A percentile compares a stretch with the other conserved stretches of the same genome.
Conservation (phyloP, 2,113 vertebrate genomes). For the Tachysurus fulvidraco region DNA sequence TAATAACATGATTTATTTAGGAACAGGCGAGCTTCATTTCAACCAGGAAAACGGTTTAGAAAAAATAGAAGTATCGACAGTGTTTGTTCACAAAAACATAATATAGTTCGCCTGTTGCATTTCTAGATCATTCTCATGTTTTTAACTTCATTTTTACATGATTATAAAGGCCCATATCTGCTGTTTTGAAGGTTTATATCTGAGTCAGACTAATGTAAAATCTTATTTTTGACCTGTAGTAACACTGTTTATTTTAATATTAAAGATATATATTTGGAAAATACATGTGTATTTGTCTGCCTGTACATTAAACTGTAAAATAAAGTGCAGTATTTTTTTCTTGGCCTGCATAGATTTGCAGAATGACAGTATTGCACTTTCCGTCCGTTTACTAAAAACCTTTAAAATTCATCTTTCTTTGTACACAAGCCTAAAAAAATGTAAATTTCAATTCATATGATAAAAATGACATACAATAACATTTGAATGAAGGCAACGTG, state of each 20-base stretch:
- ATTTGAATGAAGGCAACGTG: slow-evolving; percentile 73
- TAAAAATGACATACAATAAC: slow-evolving; percentile 54
- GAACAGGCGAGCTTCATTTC: slow-evolving; percentile 76
- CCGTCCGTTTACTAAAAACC: slow-evolving; percentile 48
- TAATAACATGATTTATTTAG: slow-evolving; percentile 49
- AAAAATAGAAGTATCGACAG: slow-evolving; percentile 77
- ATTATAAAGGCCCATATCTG: slow-evolving; percentile 70
- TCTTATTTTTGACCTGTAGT: slow-evolving; percentile 57
- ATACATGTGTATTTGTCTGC: slow-evolving; percentile 74
- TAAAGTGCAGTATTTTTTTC: slow-evolving; percentile 77
- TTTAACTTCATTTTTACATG: slow-evolving; percentile 54
- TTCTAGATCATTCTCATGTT: slow-evolving; percentile 59
- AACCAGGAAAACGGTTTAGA: slow-evolving; percentile 77
- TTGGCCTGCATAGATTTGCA: slow-evolving; percentile 82
- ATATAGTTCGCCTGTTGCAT: slow-evolving; percentile 68
- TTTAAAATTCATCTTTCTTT: slow-evolving; percentile 49
- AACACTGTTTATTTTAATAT: slow-evolving; percentile 70
- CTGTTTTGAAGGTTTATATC: slow-evolving; percentile 61
- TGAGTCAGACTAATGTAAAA: slow-evolving; percentile 64
- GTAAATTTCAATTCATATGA: neutral
- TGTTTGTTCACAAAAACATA: slow-evolving; percentile 71
- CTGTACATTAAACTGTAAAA: slow-evolving; percentile 77
- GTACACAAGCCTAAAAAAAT: slow-evolving; percentile 18
- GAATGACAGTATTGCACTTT: slow-evolving; percentile 77
- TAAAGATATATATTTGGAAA: slow-evolving; percentile 58